These are phyloP conservation scores for Morelia viridis DNA, from an alignment of 2,797 vertebrate genomes.

Conservation along the genomic window DNA sequence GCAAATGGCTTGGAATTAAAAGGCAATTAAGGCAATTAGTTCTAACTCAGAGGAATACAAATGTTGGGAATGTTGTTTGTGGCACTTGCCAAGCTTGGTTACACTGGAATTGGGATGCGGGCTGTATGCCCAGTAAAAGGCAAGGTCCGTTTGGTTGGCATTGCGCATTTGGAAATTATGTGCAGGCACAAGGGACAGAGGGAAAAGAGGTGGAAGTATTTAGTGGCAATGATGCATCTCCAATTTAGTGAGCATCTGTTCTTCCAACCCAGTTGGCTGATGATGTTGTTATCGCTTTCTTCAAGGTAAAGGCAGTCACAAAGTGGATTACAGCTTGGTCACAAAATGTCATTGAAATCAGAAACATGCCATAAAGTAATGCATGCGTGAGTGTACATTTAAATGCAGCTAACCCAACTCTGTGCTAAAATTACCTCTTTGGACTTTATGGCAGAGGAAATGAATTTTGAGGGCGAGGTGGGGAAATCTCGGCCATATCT, in stretches of 20 bases:
- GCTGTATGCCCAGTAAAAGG: constrained; percentile 3
- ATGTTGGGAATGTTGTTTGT: not conserved
- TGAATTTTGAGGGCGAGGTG: not conserved
- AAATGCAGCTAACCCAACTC: not conserved
- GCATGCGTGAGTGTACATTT: not conserved
- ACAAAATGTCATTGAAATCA: not conserved
- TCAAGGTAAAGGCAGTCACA: constrained; percentile 10
- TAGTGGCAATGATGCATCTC: not conserved
- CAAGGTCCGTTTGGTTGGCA: constrained; percentile 20
- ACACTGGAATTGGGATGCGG: not conserved
- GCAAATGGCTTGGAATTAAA: not conserved
- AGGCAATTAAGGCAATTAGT: not conserved
- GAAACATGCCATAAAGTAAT: not conserved
- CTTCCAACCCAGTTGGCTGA: not conserved
- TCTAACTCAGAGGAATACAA: not conserved
- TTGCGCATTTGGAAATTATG: not conserved
- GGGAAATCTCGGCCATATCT: not conserved
- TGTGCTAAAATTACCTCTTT: not conserved
- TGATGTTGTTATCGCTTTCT: constrained; percentile 9
- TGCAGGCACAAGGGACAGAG: not conserved
- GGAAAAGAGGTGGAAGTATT: constrained; percentile 12
- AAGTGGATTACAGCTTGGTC: not conserved
- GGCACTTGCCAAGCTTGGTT: not conserved
- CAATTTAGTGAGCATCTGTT: constrained; percentile 18
- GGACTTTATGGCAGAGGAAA: not conserved